A percentile compares a stretch with the other conserved stretches of the same genome.
Evolutionary conservation across 2,888 invertebrate species (phyloP).

Genomic region (Thelaira solivaga): DNA sequence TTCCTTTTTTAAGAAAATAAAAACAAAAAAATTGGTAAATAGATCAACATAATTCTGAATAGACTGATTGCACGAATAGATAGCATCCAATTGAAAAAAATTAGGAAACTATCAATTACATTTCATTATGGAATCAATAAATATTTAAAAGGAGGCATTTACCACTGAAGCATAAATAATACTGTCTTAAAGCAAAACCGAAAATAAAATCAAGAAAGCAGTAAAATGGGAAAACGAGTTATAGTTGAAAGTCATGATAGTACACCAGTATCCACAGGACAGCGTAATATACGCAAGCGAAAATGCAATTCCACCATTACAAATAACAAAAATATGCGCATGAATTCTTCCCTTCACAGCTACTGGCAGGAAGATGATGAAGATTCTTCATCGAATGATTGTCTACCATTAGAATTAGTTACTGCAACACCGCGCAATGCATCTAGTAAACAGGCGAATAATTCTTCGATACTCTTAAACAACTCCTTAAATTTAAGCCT

Average conservation of each 20-base stretch:
- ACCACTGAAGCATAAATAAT: neutral
- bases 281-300: slow-evolving; percentile 71
- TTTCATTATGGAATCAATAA: neutral
- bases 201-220: neutral
- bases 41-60: slow-evolving; percentile 22
- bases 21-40: slow-evolving; percentile 1
- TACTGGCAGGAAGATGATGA: slow-evolving; percentile 73
- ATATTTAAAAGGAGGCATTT: neutral
- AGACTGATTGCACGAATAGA: slow-evolving; percentile 49
- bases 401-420: slow-evolving; percentile 42
- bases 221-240: slow-evolving; percentile 73
- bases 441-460: slow-evolving; percentile 67
- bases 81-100: neutral
- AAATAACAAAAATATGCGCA: slow-evolving; percentile 62
- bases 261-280: slow-evolving; percentile 55
- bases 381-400: slow-evolving; percentile 71
- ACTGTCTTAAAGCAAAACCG: no score
- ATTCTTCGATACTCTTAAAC: slow-evolving; percentile 67
- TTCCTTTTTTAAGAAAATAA: slow-evolving; percentile 43
- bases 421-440: slow-evolving; percentile 50
- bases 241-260: slow-evolving; percentile 47
- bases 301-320: slow-evolving; percentile 66
- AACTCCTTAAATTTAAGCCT: slow-evolving; percentile 61
- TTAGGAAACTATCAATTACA: neutral
- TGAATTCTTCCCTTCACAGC: slow-evolving; percentile 61